Conservation (phyloP, 2,888 invertebrate genomes). For the Pterostichus madidus region DNA sequence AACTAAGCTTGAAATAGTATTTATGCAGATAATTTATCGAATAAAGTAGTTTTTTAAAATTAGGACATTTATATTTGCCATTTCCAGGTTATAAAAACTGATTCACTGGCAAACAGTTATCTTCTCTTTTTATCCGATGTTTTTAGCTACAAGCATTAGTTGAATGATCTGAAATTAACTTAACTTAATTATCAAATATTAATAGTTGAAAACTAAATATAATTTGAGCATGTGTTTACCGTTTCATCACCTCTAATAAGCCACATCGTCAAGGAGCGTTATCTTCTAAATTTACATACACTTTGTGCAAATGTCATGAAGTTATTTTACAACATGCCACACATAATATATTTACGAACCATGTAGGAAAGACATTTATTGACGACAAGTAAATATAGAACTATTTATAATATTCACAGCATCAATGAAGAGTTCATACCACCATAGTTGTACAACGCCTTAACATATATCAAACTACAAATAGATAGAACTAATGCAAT, state of each 20-base stretch:
- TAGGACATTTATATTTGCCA: no score
- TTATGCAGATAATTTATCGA: no score
- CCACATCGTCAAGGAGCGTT: not conserved
- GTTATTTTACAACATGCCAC: not conserved
- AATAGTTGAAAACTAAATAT: no score
- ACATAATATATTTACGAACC: slow-evolving; percentile 7
- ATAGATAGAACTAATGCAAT: no score
- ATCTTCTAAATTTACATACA: slow-evolving; percentile 6
- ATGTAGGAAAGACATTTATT: not conserved
- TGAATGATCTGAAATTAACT: no score
- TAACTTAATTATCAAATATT: no score
- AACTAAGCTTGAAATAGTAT: no score
- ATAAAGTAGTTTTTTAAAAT: no score
- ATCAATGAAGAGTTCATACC: not conserved
- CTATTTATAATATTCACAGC: not conserved
- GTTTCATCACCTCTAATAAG: not conserved
- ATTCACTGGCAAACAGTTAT: no score
- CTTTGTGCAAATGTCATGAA: slow-evolving; percentile 13
- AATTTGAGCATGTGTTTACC: not conserved
- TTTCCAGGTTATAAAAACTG: no score
- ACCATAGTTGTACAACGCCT: slow-evolving; percentile 1
- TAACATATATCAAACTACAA: slow-evolving; percentile 2
- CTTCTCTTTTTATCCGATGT: no score
- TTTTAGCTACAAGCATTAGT: no score
- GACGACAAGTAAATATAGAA: slow-evolving; percentile 2